Conservation (phyloP, 2,113 vertebrate genomes). For the Taxidea taxus region DNA sequence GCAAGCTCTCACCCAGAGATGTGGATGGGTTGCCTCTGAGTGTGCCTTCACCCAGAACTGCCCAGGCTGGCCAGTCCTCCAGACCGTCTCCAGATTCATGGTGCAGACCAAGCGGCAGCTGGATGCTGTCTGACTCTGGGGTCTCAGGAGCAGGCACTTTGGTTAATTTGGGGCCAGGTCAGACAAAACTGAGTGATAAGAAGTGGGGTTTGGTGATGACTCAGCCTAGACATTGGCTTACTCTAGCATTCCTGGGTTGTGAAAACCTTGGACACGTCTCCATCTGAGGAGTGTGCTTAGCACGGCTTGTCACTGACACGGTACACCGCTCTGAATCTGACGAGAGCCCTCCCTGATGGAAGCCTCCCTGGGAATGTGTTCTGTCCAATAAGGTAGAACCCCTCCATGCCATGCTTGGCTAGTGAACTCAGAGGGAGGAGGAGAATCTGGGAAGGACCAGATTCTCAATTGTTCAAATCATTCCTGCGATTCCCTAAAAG, state of each 20-base stretch:
- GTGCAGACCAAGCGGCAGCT: rapidly evolving
- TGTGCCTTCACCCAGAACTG: background rate
- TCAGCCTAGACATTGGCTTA: background rate
- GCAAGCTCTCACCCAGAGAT: rapidly evolving
- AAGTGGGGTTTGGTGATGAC: background rate
- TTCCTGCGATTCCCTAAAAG: background rate
- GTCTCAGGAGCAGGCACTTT: rapidly evolving
- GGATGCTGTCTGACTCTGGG: background rate
- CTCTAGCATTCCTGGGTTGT: background rate
- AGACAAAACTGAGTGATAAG: background rate
- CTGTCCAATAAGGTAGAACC: rapidly evolving
- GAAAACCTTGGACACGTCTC: background rate
- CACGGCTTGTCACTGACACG: rapidly evolving
- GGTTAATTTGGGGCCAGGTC: background rate
- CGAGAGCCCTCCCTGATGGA: rapidly evolving
- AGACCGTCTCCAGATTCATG: background rate
- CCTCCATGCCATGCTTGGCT: too few relatives aligned
- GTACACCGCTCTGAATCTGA: rapidly evolving
- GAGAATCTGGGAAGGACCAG: background rate
- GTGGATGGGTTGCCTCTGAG: background rate
- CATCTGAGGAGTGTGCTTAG: too few relatives aligned
- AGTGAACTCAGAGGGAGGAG: background rate
- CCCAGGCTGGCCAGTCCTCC: rapidly evolving
- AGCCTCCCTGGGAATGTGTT: background rate
- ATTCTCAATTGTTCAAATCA: background rate